phyloP scores from a whole-genome alignment of 2,797 vertebrate species.

The Pristis pectinata region DNA sequence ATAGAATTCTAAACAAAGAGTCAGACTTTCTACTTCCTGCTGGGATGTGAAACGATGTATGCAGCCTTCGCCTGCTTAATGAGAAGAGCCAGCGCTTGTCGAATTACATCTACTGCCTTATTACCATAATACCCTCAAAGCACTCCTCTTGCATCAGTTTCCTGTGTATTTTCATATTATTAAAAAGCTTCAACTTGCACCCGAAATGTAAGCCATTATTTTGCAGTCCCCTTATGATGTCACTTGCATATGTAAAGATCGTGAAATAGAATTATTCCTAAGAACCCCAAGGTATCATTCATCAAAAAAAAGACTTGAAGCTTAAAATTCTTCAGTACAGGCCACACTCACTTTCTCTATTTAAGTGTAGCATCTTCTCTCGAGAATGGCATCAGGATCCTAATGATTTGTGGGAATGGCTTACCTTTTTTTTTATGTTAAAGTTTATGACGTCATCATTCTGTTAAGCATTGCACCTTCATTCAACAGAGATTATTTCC shows the following conservation, averaged over 20 bases:
- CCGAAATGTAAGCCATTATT: neutral
- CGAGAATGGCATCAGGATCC: neutral
- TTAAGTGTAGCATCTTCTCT: neutral
- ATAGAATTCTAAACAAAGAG: constrained; percentile 27
- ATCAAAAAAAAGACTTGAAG: neutral
- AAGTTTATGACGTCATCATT: neutral
- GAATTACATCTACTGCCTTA: constrained; percentile 25
- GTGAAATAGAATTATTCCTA: neutral
- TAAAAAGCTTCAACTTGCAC: neutral
- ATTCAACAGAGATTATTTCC: neutral
- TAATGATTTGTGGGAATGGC: neutral
- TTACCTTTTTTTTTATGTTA: neutral
- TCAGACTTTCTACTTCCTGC: constrained; percentile 31
- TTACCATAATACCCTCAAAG: constrained; percentile 13
- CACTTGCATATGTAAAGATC: neutral
- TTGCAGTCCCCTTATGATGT: neutral
- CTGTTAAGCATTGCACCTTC: neutral
- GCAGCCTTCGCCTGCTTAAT: constrained; percentile 28
- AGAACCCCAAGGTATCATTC: neutral
- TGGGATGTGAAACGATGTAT: neutral
- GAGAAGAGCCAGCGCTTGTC: neutral
- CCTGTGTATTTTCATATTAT: neutral
- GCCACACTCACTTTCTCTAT: neutral
- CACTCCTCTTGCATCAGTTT: neutral
- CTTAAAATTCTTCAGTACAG: neutral